Evolutionary conservation across 2,797 vertebrate genomes (phyloP).

Genomic region (Poecilia wingei): DNA sequence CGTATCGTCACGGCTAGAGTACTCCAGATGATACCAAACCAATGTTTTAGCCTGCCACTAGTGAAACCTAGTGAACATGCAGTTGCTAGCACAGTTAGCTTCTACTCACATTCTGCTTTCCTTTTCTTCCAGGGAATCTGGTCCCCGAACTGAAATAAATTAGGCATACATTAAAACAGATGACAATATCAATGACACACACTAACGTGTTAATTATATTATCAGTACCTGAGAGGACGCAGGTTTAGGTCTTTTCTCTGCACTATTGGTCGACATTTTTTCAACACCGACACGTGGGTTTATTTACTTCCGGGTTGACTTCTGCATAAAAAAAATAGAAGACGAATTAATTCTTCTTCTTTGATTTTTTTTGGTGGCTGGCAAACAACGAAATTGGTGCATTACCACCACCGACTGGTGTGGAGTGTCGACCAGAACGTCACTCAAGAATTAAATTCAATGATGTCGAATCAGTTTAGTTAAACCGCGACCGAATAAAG

Average conservation of each 20-base stretch:
- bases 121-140: slow-evolving; percentile 78
- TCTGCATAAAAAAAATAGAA: slow-evolving; percentile 41
- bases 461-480: neutral
- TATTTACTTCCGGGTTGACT: slow-evolving; percentile 59
- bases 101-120: slow-evolving; percentile 78
- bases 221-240: slow-evolving; percentile 54
- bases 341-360: neutral
- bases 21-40: too few relatives aligned
- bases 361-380: too few relatives aligned
- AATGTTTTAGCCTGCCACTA: neutral
- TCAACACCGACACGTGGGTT: slow-evolving; percentile 33
- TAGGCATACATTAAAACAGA: neutral
- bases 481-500: neutral
- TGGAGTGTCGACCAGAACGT: too few relatives aligned
- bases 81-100: slow-evolving; percentile 4
- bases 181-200: fast-evolving
- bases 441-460: too few relatives aligned
- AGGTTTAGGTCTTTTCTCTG: slow-evolving; percentile 47
- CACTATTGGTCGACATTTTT: slow-evolving; percentile 65
- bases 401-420: too few relatives aligned
- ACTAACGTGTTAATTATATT: fast-evolving
- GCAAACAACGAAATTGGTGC: too few relatives aligned
- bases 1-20: neutral
- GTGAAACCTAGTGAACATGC: neutral
- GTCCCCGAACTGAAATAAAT: slow-evolving; percentile 58